Evolutionary conservation across 2,113 vertebrate species (phyloP).

Genomic region (Orthonyx spaldingii): DNA sequence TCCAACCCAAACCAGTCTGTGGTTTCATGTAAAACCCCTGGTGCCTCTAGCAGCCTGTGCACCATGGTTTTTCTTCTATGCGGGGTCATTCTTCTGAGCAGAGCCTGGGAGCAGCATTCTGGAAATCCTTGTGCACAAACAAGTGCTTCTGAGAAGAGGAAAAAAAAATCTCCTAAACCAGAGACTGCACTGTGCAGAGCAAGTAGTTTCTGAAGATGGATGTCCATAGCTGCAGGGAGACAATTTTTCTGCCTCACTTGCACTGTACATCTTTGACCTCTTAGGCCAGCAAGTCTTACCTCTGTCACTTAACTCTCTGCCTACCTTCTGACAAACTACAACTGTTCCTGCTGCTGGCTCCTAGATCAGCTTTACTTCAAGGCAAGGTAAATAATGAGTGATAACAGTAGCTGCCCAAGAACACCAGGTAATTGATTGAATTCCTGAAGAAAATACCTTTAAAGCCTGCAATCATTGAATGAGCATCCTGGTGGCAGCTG

Average conservation of each 20-base stretch:
- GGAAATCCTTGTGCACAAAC: background rate
- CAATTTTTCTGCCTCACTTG: background rate
- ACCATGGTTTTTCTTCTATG: rapidly evolving
- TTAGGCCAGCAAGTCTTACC: background rate
- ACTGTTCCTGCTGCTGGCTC: background rate
- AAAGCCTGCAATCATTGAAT: rapidly evolving
- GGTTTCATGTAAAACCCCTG: background rate
- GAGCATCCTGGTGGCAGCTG: background rate
- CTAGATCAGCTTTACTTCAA: rapidly evolving
- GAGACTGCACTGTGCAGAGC: background rate
- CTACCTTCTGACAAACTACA: background rate
- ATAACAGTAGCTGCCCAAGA: background rate
- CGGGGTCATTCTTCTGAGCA: background rate
- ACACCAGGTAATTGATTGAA: background rate
- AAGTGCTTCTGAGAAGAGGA: background rate
- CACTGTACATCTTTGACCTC: background rate
- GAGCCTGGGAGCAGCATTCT: background rate
- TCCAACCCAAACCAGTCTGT: background rate
- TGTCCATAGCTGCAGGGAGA: background rate
- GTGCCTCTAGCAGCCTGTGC: background rate
- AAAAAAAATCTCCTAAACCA: background rate
- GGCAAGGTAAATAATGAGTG: background rate
- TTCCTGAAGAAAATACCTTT: background rate
- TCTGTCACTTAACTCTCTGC: background rate
- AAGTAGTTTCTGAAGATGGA: background rate